phyloP scores from a whole-genome alignment of 2,113 vertebrate species.

The Nothoprocta pentlandii region DNA sequence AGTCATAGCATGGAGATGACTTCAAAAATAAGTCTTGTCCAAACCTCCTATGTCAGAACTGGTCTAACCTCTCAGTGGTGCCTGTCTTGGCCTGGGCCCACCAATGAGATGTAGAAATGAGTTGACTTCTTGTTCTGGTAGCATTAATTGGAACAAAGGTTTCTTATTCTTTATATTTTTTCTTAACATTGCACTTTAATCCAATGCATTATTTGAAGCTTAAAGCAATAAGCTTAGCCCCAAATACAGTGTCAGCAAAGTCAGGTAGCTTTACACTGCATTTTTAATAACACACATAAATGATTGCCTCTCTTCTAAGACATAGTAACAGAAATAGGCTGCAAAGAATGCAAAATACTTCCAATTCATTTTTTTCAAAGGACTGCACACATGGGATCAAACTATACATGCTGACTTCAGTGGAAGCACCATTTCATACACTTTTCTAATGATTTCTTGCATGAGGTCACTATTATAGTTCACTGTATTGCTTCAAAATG shows the following conservation, averaged over 20 bases:
- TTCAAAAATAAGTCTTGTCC: no score
- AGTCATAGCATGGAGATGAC: not conserved
- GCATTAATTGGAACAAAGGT: not conserved
- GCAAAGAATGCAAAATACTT: slow-evolving; percentile 15
- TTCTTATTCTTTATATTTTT: not conserved
- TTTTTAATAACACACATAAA: slow-evolving; percentile 12
- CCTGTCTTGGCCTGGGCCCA: not conserved
- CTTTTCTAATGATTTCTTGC: not conserved
- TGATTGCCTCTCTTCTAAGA: not conserved
- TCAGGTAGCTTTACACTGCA: not conserved
- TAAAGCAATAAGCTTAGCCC: not conserved
- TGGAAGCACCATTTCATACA: not conserved
- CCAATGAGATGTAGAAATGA: not conserved
- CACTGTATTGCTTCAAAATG: not conserved
- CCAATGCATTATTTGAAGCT: not conserved
- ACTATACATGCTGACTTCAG: slow-evolving; percentile 1
- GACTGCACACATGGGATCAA: not conserved
- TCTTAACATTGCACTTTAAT: not conserved
- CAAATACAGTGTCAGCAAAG: slow-evolving; percentile 21
- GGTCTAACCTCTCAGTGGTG: not conserved
- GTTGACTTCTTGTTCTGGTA: not conserved
- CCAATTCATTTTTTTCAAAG: not conserved
- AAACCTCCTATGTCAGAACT: not conserved
- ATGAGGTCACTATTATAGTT: slow-evolving; percentile 13
- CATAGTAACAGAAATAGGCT: not conserved